Evolutionary conservation across 2,888 invertebrate species (phyloP), one percentile per base, ranked within the genome.

Genomic region (Stramonita haemastoma): DNA sequence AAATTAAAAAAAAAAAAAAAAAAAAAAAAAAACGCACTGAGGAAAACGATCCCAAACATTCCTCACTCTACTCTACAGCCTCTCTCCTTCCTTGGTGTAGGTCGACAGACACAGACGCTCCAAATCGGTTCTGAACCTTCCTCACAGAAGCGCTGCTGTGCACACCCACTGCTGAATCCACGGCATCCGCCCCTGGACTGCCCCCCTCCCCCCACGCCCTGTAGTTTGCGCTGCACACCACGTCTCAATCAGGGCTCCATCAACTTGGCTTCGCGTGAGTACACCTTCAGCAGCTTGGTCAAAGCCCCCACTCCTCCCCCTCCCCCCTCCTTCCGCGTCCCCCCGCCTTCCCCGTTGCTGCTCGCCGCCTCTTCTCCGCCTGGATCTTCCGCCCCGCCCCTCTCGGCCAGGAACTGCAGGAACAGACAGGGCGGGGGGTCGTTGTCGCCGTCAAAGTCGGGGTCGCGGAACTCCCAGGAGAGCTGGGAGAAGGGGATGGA

Each of bases 401-500:
- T 90, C 91, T 66, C 32, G 4, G 73, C 32, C 11, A 94, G 97
- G 96, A 98, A 98, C 96, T 99, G 99, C 32, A 99, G 96, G 96
- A 99, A 98, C 91, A 99, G 97, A 95, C 98, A 99, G 15, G 99
- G 98, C 92, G 98, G 97, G 94, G 98, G 98, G 95, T 98, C 98
- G 32, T 97, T 97, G 94, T 96, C 97, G 95, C 98, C 98, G 94
- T 97, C 97, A 94, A 98, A 98, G 0, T 98, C 98, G 0, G 98
- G 98, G 94, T 98, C 97, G 0, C 98, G 98, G 96, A 98, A 98
- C 96, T 98, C 98, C 98, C 99, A 99, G 29, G 98, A 98, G 92
- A 99, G 96, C 94, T 99, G 98, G 94, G 98, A 98, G 94, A 98
- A 99, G 84, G 98, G 97, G 86, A 99, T 97, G 46, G 98, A 94